Evolutionary conservation across 2,888 invertebrate species (phyloP), one percentile per base, ranked within the genome.

Genomic region (Apamea epomidion): DNA sequence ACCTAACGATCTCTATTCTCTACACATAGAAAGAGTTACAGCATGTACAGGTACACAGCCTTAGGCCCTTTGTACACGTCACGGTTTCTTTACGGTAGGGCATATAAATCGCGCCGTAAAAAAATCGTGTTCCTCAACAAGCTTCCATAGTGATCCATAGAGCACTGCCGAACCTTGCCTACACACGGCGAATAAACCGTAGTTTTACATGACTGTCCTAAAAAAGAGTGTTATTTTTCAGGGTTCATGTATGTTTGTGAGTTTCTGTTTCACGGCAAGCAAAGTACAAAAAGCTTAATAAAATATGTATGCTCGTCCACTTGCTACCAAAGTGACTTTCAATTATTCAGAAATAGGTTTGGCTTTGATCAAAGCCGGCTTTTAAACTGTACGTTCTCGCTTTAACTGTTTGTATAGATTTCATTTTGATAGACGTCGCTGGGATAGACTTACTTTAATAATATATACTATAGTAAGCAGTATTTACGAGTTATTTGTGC

Each of bases 261-360:
- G 37, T 37, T 5, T 5, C 37, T 37, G 4, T 37, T 48, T 48
- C 14, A 48, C 14, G 48, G 14, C 48, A 48, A 48, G 48, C 48
- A 48, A 48, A 48, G 48, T 48, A 54, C 21, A 54, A 21, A 54
- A 21, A 54, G 54, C 21, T 54, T 54, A 54, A 54, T 21, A 60
- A 70, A 70, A 4, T 71, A 16, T 48, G 25, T 58, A 37, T 65
- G 25, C 16, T 0, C 18, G 8, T 29, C 42, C 58, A 60, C 70
- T 85, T 73, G 18, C 48, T 37, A 25, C 51, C 14, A 74, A 74
- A 74, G 54, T 81, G 45, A 18, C 14, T 54, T 64, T 85, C 2
- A 60, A 54, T 80, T 81, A 85, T 62, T 81, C 73, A 81, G 29
- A 65, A 70, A 60, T n/a, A 32, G 32, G 1, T 62, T 45, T 25